Evolutionary conservation across 2,797 vertebrate genomes (phyloP).

Genomic region (Fringilla coelebs): DNA sequence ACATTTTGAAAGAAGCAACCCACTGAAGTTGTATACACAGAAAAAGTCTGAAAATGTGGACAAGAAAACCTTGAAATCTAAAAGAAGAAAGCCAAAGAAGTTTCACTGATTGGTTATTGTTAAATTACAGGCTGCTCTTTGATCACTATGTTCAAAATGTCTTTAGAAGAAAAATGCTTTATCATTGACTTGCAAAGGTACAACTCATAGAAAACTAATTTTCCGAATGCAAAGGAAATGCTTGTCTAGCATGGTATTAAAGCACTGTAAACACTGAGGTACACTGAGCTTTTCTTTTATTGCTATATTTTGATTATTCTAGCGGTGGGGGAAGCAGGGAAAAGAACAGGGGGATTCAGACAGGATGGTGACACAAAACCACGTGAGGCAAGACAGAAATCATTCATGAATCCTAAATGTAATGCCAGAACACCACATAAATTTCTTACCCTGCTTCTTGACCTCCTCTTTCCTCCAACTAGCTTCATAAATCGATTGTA

Average conservation of each 20-base stretch:
- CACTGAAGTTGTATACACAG: background rate
- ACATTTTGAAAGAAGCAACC: background rate
- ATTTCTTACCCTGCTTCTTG: slow-evolving; percentile 83
- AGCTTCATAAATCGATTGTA: slow-evolving; percentile 99
- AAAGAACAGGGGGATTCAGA: background rate
- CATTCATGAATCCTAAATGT: background rate
- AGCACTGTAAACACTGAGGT: background rate
- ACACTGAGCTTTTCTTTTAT: background rate
- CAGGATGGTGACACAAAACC: background rate
- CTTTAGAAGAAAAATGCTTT: background rate
- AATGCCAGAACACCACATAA: background rate
- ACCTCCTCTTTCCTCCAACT: slow-evolving; percentile 86
- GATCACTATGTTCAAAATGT: background rate
- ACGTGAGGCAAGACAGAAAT: background rate
- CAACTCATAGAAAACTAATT: background rate
- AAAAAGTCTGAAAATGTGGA: background rate
- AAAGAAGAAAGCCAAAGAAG: background rate
- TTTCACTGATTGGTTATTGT: background rate
- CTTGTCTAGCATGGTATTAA: background rate
- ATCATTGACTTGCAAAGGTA: background rate
- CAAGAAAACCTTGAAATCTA: background rate
- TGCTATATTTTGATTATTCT: background rate
- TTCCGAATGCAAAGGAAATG: background rate
- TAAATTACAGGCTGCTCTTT: background rate
- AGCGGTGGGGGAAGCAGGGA: background rate